Evolutionary conservation across 2,797 vertebrate genomes (phyloP).

Genomic region (Jordanella pulchra): DNA sequence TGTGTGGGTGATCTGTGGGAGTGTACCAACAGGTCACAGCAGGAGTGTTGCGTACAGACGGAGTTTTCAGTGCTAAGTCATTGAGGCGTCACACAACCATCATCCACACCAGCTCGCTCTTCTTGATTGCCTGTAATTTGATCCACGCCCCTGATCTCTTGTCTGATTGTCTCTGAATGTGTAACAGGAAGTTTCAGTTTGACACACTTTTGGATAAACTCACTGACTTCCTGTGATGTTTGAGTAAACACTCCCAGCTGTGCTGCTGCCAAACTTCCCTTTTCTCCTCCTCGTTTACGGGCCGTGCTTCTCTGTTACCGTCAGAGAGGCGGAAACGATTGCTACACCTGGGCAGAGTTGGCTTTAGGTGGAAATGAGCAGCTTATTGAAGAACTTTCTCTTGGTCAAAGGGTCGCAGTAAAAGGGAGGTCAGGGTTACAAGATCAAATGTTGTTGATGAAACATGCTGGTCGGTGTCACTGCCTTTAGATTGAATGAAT

Average conservation of each 20-base stretch:
- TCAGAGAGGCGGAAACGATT: not conserved
- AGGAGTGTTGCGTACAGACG: not conserved
- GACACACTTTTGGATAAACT: not conserved
- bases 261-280: slow-evolving; percentile 12
- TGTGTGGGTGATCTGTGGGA: not conserved
- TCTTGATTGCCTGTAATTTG: not conserved
- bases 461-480: too few species aligned
- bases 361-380: not conserved
- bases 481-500: too few species aligned
- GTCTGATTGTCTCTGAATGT: not conserved
- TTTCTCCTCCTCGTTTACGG: not conserved
- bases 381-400: not conserved
- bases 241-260: not conserved
- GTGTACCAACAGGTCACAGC: not conserved
- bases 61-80: slow-evolving; percentile 3
- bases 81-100: not conserved
- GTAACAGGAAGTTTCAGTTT: not conserved
- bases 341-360: not conserved
- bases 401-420: not conserved
- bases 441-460: not conserved
- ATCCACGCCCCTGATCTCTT: not conserved
- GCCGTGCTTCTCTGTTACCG: not conserved
- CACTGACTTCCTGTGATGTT: not conserved
- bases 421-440: not conserved
- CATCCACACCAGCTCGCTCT: not conserved